These are phyloP conservation scores for Drosophila incognita DNA, from an alignment of 2,888 invertebrate species.

Conservation along the genomic window DNA sequence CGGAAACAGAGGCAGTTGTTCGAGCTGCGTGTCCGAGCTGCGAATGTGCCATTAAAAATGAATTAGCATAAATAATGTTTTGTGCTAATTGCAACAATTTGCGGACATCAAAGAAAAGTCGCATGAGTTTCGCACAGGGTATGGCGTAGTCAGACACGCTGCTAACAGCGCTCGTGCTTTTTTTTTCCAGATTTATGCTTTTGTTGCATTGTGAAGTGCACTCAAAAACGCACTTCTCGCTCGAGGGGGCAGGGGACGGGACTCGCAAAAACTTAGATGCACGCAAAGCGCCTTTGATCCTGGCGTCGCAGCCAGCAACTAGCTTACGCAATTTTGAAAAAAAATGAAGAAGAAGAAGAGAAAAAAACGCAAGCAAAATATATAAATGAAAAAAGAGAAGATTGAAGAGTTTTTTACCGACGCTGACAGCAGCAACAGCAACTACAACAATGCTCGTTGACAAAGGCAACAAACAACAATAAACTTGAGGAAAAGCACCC, in stretches of 20 bases:
- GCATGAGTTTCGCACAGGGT: neutral
- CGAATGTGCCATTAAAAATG: neutral
- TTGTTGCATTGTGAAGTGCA: constrained; percentile 75
- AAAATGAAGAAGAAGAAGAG: constrained; percentile 2
- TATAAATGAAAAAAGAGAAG: constrained; percentile 16
- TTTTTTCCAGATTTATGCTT: constrained; percentile 39
- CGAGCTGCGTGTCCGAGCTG: neutral
- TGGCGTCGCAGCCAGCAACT: constrained; percentile 62
- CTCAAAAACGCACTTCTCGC: constrained; percentile 76
- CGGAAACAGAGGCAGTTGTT: too few relatives aligned
- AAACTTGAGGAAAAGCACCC: constrained; percentile 56
- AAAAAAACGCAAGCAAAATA: constrained; percentile 32
- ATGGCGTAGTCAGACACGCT: neutral
- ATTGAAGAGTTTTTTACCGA: constrained; percentile 56
- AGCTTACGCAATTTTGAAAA: constrained; percentile 77
- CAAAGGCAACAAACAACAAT: constrained; percentile 68
- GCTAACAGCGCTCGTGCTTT: neutral
- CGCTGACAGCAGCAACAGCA: constrained; percentile 34
- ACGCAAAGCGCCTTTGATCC: constrained; percentile 75
- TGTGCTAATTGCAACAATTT: neutral
- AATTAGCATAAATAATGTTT: neutral
- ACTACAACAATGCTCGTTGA: constrained; percentile 53
- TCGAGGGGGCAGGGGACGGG: neutral
- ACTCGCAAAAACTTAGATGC: constrained; percentile 55
- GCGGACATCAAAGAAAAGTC: neutral